Percentiles rank a stretch among this genome's conserved stretches.
phyloP scores from a whole-genome alignment of 2,888 invertebrate species.

The Parochlus steinenii region DNA sequence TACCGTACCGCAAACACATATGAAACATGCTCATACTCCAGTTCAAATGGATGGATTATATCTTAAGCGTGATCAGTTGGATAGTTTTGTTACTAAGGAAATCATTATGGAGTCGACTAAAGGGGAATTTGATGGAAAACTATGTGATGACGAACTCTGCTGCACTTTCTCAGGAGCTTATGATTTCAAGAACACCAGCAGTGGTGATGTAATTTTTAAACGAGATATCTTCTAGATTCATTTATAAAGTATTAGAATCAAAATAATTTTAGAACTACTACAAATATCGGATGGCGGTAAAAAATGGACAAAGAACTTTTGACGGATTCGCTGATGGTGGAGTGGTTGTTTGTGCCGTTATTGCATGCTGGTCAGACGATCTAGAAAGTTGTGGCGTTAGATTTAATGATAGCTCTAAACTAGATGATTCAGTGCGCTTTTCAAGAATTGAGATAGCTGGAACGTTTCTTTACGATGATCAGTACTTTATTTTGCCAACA shows the following conservation, averaged over 20 bases:
- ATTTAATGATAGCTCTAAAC: not conserved
- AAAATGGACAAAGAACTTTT: conserved; percentile 30
- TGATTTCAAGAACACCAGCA: too few relatives aligned
- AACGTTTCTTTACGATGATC: conserved; percentile 2
- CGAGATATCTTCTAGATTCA: too few relatives aligned
- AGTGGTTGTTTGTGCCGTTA: conserved; percentile 31
- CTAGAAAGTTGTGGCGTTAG: conserved; percentile 20
- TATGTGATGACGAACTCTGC: conserved; percentile 4
- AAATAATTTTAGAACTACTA: conserved; percentile 17
- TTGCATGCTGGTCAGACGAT: conserved; percentile 27
- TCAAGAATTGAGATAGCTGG: not conserved
- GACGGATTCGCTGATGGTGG: conserved; percentile 26
- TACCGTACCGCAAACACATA: not conserved
- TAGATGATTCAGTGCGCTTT: not conserved
- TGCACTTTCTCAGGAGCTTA: conserved; percentile 7
- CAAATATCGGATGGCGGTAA: conserved; percentile 30
- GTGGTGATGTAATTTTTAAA: too few relatives aligned
- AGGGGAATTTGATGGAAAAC: not conserved
- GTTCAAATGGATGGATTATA: conserved; percentile 3
- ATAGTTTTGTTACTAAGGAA: conserved; percentile 4
- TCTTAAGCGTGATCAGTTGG: conserved; percentile 10
- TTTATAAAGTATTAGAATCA: not conserved
- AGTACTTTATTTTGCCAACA: conserved; percentile 24
- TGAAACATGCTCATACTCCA: not conserved
- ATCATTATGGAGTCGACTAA: conserved; percentile 6